phyloP scores from a whole-genome alignment of 2,888 invertebrate genomes.

The Muscina levida region DNA sequence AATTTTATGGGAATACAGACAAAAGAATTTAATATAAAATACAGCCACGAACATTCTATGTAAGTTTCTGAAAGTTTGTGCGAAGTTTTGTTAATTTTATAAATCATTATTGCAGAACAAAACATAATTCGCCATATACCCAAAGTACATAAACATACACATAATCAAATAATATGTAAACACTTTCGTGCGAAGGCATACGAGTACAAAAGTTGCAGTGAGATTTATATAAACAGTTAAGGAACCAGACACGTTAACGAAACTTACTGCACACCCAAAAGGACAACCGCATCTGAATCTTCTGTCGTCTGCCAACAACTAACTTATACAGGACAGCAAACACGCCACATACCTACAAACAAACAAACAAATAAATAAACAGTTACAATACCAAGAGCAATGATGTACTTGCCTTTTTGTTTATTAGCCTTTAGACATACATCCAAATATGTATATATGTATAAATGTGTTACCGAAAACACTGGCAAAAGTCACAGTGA shows the following conservation, averaged over 20 bases:
- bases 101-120: slow-evolving; percentile 20
- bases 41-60: background rate
- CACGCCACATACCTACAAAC: background rate
- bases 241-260: slow-evolving; percentile 4
- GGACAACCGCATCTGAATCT: background rate
- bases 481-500: background rate
- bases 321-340: background rate
- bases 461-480: background rate
- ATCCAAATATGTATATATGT: background rate
- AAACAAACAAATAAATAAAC: too few relatives aligned
- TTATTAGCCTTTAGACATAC: slow-evolving; percentile 41
- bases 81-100: slow-evolving; percentile 13
- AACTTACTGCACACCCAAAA: background rate
- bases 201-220: too few relatives aligned
- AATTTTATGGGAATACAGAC: too few relatives aligned
- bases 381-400: background rate
- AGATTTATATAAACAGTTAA: background rate
- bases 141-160: background rate
- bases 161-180: too few relatives aligned
- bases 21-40: too few relatives aligned
- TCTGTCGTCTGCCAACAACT: background rate
- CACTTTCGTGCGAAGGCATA: too few relatives aligned
- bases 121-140: background rate
- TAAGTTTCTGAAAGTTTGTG: slow-evolving; percentile 20
- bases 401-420: slow-evolving; percentile 17